Evolutionary conservation across 2,113 vertebrate species (phyloP).

Genomic region (Cromileptes altivelis): DNA sequence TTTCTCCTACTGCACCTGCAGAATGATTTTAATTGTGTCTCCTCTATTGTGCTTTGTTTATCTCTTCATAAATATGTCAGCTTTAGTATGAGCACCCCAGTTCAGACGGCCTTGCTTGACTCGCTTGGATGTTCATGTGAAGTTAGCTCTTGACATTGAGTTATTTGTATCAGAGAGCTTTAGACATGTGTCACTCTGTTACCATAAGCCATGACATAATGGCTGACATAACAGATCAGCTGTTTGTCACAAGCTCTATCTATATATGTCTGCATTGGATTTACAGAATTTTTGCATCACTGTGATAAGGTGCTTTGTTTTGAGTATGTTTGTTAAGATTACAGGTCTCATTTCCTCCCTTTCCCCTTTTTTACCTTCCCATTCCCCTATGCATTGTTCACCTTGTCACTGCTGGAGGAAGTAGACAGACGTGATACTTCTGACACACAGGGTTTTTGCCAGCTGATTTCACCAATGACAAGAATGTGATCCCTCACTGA

Average conservation of each 20-base stretch:
- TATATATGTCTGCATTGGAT: neutral
- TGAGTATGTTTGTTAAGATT: too few relatives aligned
- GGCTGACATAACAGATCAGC: slow-evolving; percentile 30
- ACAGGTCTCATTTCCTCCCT: neutral
- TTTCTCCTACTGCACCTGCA: slow-evolving; percentile 39
- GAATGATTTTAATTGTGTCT: slow-evolving; percentile 22
- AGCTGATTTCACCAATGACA: neutral
- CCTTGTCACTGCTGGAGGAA: neutral
- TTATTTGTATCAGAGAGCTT: slow-evolving; percentile 25
- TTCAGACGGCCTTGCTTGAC: neutral
- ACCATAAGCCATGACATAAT: slow-evolving; percentile 15
- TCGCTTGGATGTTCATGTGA: neutral
- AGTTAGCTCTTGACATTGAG: neutral
- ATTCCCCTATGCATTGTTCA: neutral
- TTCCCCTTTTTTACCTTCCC: neutral
- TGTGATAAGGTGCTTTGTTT: neutral
- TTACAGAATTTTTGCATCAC: slow-evolving; percentile 4
- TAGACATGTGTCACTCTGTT: neutral
- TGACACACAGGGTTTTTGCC: neutral
- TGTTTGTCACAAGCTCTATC: slow-evolving; percentile 16
- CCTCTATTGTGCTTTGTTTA: neutral
- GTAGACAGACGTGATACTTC: neutral
- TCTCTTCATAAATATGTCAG: slow-evolving; percentile 4
- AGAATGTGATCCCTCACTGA: neutral
- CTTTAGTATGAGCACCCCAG: neutral